Evolutionary conservation across 2,797 vertebrate species (phyloP).

Genomic region (Macrochelys suwanniensis): DNA sequence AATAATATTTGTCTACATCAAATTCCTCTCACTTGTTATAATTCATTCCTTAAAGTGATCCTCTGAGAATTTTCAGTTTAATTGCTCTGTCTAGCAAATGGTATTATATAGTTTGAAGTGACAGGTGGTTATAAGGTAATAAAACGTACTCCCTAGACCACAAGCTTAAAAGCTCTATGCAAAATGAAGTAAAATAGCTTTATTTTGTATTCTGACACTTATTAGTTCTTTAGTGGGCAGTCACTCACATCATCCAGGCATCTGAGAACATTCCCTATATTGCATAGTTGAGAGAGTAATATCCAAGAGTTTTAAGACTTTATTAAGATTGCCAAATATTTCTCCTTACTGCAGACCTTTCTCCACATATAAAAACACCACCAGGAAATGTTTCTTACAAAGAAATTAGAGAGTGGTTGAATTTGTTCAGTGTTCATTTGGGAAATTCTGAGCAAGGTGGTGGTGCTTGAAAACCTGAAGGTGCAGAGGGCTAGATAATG

Average conservation of each 20-base stretch:
- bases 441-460: neutral
- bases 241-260: neutral
- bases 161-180: slow-evolving; percentile 53
- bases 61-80: slow-evolving; percentile 31
- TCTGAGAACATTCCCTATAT: neutral
- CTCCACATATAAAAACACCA: neutral
- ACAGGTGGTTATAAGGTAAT: slow-evolving; percentile 61
- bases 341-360: neutral
- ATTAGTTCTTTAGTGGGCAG: slow-evolving; percentile 19
- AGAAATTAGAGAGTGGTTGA: neutral
- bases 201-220: slow-evolving; percentile 47
- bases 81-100: slow-evolving; percentile 25
- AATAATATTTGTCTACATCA: neutral
- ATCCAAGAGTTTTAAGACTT: neutral
- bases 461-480: neutral
- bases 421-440: neutral
- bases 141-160: slow-evolving; percentile 41
- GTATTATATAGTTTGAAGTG: slow-evolving; percentile 33
- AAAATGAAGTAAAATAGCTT: slow-evolving; percentile 53
- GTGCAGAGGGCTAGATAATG: neutral
- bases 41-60: slow-evolving; percentile 53
- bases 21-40: neutral
- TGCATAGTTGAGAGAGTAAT: neutral
- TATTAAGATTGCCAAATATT: neutral
- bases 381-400: neutral